These are phyloP conservation scores for Aphelocoma californica DNA, from an alignment of 2,797 vertebrate species.

Conservation along the genomic window DNA sequence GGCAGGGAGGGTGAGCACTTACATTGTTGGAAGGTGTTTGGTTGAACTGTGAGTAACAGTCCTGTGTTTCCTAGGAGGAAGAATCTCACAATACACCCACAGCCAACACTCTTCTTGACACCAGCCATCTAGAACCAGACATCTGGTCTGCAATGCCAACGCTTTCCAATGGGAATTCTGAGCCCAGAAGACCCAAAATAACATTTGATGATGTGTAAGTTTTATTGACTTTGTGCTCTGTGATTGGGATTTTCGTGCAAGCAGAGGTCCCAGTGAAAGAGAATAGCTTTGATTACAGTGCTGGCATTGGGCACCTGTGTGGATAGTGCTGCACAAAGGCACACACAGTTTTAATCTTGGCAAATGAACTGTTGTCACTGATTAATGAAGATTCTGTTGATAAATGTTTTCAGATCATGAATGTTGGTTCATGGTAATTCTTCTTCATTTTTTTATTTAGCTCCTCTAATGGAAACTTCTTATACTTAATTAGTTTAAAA, in stretches of 20 bases:
- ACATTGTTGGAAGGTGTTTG: not conserved
- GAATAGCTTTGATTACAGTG: not conserved
- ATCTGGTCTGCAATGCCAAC: conserved; percentile 82
- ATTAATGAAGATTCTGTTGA: conserved; percentile 46
- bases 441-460: conserved; percentile 7
- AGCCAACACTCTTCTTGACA: conserved; percentile 82
- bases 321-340: not conserved
- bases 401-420: conserved; percentile 50
- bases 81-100: conserved; percentile 79
- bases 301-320: not conserved
- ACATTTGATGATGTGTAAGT: conserved; percentile 92
- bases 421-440: not conserved
- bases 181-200: conserved; percentile 87
- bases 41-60: conserved; percentile 4
- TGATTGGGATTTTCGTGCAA: not conserved
- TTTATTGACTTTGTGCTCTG: not conserved
- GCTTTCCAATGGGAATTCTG: conserved; percentile 80
- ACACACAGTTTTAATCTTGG: conserved; percentile 39
- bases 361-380: conserved; percentile 41
- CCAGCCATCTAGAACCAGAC: conserved; percentile 85
- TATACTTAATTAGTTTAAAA: conserved; percentile 20
- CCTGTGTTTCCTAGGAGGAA: conserved; percentile 79
- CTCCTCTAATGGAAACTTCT: conserved; percentile 20
- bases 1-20: not conserved
- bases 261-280: not conserved